A percentile compares a stretch with the other conserved stretches of the same genome.
phyloP scores from a whole-genome alignment of 1,140 invertebrate genomes.

The Hetaerina americana region DNA sequence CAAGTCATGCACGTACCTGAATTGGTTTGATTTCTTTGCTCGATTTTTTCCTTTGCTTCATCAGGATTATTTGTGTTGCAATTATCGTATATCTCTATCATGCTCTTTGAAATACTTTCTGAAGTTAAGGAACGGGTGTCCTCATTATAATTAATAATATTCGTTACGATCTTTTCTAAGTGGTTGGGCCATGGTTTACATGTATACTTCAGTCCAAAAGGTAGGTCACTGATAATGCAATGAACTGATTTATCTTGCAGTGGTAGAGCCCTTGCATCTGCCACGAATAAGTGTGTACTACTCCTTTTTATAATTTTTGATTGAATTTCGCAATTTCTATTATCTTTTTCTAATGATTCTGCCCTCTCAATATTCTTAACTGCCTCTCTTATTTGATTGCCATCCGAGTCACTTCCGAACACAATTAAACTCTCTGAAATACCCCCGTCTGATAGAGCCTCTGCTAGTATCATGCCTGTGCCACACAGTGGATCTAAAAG shows the following conservation, averaged over 20 bases:
- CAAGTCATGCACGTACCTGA: no score
- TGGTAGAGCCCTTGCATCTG: not conserved
- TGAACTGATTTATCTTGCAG: not conserved
- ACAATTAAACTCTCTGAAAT: no score
- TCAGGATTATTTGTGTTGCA: no score
- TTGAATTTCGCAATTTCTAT: no score
- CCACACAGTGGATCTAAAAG: not conserved
- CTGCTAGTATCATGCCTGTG: not conserved
- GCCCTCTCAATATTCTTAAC: not conserved
- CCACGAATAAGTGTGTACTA: not conserved
- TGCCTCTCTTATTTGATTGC: not conserved
- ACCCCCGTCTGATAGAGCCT: not conserved
- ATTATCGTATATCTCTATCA: no score
- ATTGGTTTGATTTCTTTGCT: no score
- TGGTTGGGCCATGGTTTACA: not conserved
- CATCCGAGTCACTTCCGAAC: not conserved
- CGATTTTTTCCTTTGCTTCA: no score
- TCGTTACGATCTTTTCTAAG: no score
- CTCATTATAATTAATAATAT: no score
- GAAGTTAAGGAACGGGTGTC: no score
- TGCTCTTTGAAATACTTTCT: no score
- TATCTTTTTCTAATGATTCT: not conserved
- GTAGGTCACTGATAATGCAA: not conserved
- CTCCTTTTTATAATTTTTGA: not conserved
- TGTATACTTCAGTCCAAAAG: not conserved